Base-by-base conservation (phyloP, 2,797 vertebrate species). In the Siniperca scherzeri region DNA sequence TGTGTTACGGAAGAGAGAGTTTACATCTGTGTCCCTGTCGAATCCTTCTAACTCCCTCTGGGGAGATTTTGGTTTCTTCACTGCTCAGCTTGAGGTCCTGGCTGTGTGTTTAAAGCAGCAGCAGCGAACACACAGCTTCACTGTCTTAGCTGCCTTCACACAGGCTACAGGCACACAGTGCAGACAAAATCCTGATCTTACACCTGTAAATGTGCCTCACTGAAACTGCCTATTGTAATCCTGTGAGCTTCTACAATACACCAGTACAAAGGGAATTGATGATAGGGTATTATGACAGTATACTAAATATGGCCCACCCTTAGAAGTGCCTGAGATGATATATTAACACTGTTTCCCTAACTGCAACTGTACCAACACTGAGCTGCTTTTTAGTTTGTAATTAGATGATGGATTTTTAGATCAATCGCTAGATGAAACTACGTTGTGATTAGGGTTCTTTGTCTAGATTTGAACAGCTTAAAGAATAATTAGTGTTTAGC, bases 381-480 rank as follows among this genome's bases (percentile, higher is more conserved):
- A 92, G 85, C 87, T 86, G 86, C 81, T 57, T 77, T 91, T 90
- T 86, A 89, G 90, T 92, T 92, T 91, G 90, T 93, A 94, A 94
- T 93, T 94, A 93, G 90, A 93, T 74, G 78, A 80, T 68, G 85
- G 88, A 88, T 91, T 82, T 87, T 75, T n/a, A 88, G 91, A 91
- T 94, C 87, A 91, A 75, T 90, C 36, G 33, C 65, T 30, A 33
- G 73, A 65, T 76, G 78, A 87, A 77, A 74, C 82, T 13, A 16
- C 40, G 22, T 27, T 64, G 75, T 75, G 53, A 84, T 92, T 84
- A 82, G 8, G 38, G 55, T 68, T 89, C 80, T 87, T 84, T 76
- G 77, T 89, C 46, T 80, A 55, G 73, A 78, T 87, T 78, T 85
- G 57, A 90, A 56, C 81, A 33, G 76, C 42, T 88, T 78, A 78